phyloP scores from a whole-genome alignment of 1,140 invertebrate species.

The Mizuhopecten yessoensis region DNA sequence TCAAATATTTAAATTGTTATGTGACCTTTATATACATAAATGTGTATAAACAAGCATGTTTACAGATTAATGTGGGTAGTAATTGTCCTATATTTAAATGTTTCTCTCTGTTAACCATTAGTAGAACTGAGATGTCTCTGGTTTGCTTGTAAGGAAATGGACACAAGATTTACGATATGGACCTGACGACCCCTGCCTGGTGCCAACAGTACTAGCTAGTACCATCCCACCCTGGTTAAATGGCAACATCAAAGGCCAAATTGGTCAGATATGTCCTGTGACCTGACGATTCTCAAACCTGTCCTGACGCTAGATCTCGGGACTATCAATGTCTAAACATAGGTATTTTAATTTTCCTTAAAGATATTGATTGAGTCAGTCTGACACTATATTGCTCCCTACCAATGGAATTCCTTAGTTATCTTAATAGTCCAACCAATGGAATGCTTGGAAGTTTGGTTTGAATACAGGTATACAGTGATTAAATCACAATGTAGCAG shows the following conservation, averaged over 20 bases:
- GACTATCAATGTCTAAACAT: neutral
- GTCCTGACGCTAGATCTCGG: neutral
- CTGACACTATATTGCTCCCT: too few species aligned
- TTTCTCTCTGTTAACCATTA: neutral
- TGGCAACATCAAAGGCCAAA: neutral
- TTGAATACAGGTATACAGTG: neutral
- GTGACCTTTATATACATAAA: neutral
- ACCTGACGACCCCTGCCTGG: neutral
- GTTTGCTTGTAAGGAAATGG: neutral
- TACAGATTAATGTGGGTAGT: neutral
- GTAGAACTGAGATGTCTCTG: neutral
- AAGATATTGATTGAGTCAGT: neutral
- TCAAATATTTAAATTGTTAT: neutral
- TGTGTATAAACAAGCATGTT: too few species aligned
- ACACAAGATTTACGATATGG: neutral
- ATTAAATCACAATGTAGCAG: neutral
- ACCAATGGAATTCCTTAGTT: too few species aligned
- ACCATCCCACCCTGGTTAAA: neutral
- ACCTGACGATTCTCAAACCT: neutral
- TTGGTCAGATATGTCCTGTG: neutral
- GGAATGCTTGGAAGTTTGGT: neutral
- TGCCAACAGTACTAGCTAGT: neutral
- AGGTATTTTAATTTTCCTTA: neutral
- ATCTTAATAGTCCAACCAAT: neutral
- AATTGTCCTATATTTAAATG: conserved; percentile 1